Percentiles rank a stretch among this genome's conserved stretches.
Conservation (phyloP, 2,888 invertebrate species). For the Drosophila dives region DNA sequence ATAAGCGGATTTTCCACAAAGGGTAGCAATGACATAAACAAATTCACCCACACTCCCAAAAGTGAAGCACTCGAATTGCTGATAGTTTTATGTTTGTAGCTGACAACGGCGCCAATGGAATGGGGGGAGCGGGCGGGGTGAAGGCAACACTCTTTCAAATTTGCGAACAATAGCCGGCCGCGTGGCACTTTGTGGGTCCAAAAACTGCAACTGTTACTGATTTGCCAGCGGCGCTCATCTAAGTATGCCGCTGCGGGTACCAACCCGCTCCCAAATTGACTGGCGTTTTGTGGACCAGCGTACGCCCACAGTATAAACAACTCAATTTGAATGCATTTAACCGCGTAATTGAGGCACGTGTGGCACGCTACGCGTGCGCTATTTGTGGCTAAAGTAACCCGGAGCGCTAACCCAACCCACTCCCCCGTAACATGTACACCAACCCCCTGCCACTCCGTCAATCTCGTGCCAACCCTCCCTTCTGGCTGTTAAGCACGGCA, state of each 20-base stretch:
- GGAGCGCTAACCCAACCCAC: constrained; percentile 25
- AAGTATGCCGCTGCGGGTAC: constrained; percentile 41
- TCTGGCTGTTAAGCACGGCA: constrained; percentile 59
- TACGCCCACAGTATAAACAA: constrained; percentile 82
- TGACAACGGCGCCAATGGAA: constrained; percentile 32
- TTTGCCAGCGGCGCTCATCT: constrained; percentile 57
- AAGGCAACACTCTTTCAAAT: constrained; percentile 66
- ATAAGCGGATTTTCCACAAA: constrained; percentile 68
- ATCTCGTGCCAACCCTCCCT: neutral
- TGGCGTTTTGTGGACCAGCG: constrained; percentile 24
- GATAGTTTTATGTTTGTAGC: constrained; percentile 76
- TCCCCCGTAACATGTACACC: neutral
- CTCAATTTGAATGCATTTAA: constrained; percentile 85
- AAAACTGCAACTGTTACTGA: constrained; percentile 70
- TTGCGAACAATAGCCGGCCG: constrained; percentile 70
- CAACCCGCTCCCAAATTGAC: constrained; percentile 46
- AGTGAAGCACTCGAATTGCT: constrained; percentile 56
- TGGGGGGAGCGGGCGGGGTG: neutral
- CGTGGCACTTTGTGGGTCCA: constrained; percentile 65
- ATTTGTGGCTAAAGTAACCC: constrained; percentile 73
- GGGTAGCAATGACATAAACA: constrained; percentile 69
- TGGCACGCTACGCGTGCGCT: constrained; percentile 77
- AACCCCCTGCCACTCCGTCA: neutral
- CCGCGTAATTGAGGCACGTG: constrained; percentile 85
- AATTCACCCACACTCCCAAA: constrained; percentile 29